Evolutionary conservation across 2,113 vertebrate species (phyloP).

Genomic region (Gracilinanus agilis): DNA sequence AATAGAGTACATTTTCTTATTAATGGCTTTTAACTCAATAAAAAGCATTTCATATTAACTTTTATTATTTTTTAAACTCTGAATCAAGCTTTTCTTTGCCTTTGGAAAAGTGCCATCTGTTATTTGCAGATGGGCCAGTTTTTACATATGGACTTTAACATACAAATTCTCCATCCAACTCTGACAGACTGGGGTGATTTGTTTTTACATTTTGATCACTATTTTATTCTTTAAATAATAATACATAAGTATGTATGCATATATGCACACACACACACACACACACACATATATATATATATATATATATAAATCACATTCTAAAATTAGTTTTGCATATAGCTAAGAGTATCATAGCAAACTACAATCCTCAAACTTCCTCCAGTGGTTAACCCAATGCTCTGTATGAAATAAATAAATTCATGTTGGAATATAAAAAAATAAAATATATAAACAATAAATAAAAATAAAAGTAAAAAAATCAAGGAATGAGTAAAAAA

Average conservation of each 20-base stretch:
- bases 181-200: constrained; percentile 23
- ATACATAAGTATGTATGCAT: no score
- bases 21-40: constrained; percentile 68
- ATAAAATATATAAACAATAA: no score
- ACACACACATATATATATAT: not conserved
- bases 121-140: constrained; percentile 35
- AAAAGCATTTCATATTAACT: constrained; percentile 67
- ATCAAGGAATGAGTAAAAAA: not conserved
- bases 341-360: not conserved
- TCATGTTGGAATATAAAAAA: not conserved
- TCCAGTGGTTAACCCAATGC: not conserved
- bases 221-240: not conserved
- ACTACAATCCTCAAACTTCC: not conserved
- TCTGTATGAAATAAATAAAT: not conserved
- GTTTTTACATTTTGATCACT: not conserved
- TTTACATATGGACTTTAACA: constrained; percentile 15
- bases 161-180: constrained; percentile 11
- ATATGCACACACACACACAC: not conserved
- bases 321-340: not conserved
- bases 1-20: constrained; percentile 73
- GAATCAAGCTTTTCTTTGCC: constrained; percentile 54
- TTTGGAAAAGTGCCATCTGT: constrained; percentile 11
- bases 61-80: constrained; percentile 53
- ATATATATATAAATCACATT: not conserved
- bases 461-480: no score